phyloP scores from a whole-genome alignment of 2,113 vertebrate genomes.

The Circaetus gallicus region DNA sequence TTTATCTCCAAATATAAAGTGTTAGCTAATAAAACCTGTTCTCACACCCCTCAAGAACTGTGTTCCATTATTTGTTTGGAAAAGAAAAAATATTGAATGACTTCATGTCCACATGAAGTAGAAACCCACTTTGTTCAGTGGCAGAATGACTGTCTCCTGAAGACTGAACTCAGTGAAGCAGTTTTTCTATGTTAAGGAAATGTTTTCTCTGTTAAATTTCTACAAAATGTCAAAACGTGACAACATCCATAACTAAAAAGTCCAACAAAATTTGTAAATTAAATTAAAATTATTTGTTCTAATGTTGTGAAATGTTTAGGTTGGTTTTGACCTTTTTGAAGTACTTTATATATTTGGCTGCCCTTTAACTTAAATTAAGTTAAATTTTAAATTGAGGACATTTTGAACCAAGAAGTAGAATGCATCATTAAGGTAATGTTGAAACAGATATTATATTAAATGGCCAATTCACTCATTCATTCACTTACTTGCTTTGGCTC shows the following conservation, averaged over 20 bases:
- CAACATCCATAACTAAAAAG: background rate
- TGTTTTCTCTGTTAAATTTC: background rate
- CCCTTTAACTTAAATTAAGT: background rate
- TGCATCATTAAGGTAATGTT: background rate
- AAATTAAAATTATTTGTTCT: background rate
- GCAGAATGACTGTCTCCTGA: background rate
- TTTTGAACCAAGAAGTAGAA: background rate
- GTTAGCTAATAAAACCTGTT: background rate
- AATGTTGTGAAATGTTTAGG: background rate
- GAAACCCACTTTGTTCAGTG: background rate
- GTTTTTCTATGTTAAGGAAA: background rate
- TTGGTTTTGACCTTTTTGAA: background rate
- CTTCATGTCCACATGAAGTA: background rate
- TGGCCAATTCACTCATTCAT: background rate
- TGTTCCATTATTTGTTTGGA: background rate
- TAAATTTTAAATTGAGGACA: background rate
- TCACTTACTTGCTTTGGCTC: background rate
- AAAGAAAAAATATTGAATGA: background rate
- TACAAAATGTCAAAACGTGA: background rate
- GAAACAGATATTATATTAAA: background rate
- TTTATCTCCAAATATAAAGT: constrained; percentile 18
- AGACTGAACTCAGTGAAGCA: background rate
- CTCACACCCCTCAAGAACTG: background rate
- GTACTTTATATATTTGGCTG: background rate
- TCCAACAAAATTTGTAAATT: background rate